Evolutionary conservation across 2,888 invertebrate species (phyloP).

Genomic region (Brachypterus glaber): DNA sequence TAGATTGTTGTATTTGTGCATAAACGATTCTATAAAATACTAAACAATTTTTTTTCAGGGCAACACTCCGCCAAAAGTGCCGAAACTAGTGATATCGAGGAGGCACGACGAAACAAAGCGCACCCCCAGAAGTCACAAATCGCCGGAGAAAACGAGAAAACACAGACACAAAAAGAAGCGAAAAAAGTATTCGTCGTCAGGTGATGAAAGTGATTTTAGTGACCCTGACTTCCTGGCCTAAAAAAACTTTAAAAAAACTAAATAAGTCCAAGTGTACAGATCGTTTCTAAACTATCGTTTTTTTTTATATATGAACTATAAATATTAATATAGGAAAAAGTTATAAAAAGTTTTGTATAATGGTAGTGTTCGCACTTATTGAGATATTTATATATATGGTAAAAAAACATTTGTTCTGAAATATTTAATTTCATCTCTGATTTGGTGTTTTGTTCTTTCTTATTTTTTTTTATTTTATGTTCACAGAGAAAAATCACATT

Average conservation of each 20-base stretch:
- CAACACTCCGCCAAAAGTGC: constrained; percentile 41
- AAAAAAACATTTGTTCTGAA: too few species aligned
- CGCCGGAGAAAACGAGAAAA: constrained; percentile 41
- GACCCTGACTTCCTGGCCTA: constrained; percentile 46
- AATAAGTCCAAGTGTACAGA: constrained; percentile 14
- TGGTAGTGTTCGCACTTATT: constrained; percentile 13
- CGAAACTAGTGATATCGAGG: constrained; percentile 44
- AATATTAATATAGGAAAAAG: too few species aligned
- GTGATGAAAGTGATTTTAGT: constrained; percentile 57
- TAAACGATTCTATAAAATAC: too few species aligned
- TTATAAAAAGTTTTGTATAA: constrained; percentile 20
- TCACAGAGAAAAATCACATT: too few species aligned
- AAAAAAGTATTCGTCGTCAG: constrained; percentile 45
- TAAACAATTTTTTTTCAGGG: constrained; percentile 32
- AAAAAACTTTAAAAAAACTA: constrained; percentile 20
- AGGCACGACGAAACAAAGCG: constrained; percentile 38
- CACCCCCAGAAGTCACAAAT: constrained; percentile 36
- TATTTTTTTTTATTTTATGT: constrained; percentile 1
- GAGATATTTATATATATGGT: background rate
- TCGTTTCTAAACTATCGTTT: constrained; percentile 11
- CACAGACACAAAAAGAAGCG: constrained; percentile 47
- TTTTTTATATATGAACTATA: background rate
- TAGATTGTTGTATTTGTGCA: too few species aligned
- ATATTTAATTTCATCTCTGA: constrained; percentile 10
- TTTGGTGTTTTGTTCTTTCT: constrained; percentile 3